Base-by-base conservation (phyloP, 2,888 invertebrate species). In the Callimorpha dominula region DNA sequence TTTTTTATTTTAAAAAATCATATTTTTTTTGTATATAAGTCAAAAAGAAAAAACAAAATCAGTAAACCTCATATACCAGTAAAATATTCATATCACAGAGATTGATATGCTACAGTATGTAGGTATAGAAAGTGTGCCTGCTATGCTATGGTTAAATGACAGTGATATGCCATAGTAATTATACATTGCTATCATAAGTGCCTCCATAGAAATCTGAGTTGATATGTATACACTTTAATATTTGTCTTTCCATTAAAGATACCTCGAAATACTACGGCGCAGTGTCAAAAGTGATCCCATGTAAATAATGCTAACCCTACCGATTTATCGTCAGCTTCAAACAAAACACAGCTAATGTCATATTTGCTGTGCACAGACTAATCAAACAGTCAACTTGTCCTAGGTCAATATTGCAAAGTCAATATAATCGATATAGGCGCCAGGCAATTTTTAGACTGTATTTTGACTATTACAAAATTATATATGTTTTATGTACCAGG, bases 281-380 rank as follows among this genome's bases (percentile, higher is more conserved):
- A 81, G 87, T 92, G 94, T 88, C 87, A 93, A 91, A 89, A 85
- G 68, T 71, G 78, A 80, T 85, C 87, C 90, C 87, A 76, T 87
- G 86, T 89, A 93, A 93, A 93, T 89, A 93, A 83, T 50, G 74
- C 78, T 84, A 86, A 87, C 91, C 91, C 93, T 95, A 86, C 93
- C 92, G 94, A 90, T 89, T 88, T 91, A 93, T 92, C 95, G 94
- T 89, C 95, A 95, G 95, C 94, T 82, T 78, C 62, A 31, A 77
- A 72, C 79, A 86, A 88, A 89, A 89, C 86, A 85, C 83, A 84
- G 83, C 87, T 83, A 81, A 86, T 76, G 81, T 82, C 83, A 88
- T 90, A 86, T 93, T 91, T 89, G 82, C 81, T 85, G 84, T 84
- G 82, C 81, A 83, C 80, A 80, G 76, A 78, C 80, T 86, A 80